Conservation (phyloP, 2,797 vertebrate species). For the Rallus crepitans region DNA sequence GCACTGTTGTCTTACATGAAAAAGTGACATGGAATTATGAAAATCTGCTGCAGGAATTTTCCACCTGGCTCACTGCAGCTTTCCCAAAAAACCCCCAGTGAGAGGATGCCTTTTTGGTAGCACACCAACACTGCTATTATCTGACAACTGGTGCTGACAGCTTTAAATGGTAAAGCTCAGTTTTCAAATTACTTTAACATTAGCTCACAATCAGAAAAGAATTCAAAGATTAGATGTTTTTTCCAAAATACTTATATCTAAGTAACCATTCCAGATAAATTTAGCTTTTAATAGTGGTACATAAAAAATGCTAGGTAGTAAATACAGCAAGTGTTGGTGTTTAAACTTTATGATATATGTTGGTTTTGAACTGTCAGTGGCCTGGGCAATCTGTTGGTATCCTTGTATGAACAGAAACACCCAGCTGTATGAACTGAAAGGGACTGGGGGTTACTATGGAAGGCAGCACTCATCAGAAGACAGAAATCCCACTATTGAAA, state of each 20-base stretch:
- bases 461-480: background rate
- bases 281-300: background rate
- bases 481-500: background rate
- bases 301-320: background rate
- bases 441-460: background rate
- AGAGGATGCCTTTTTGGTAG: background rate
- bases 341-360: background rate
- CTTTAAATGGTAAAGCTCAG: background rate
- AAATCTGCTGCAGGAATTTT: background rate
- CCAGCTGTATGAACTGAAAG: background rate
- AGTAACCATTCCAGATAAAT: background rate
- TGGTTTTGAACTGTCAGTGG: background rate
- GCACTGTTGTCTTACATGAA: conserved; percentile 62
- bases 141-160: background rate
- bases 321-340: background rate
- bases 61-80: background rate
- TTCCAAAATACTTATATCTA: background rate
- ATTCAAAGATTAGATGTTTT: background rate
- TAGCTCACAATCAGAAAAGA: background rate
- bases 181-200: background rate
- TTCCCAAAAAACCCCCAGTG: background rate
- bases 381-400: background rate
- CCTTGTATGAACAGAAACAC: background rate
- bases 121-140: background rate
- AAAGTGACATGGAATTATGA: background rate